Evolutionary conservation across 2,888 invertebrate species (phyloP).

Genomic region (Pachycephus smyrnensis): DNA sequence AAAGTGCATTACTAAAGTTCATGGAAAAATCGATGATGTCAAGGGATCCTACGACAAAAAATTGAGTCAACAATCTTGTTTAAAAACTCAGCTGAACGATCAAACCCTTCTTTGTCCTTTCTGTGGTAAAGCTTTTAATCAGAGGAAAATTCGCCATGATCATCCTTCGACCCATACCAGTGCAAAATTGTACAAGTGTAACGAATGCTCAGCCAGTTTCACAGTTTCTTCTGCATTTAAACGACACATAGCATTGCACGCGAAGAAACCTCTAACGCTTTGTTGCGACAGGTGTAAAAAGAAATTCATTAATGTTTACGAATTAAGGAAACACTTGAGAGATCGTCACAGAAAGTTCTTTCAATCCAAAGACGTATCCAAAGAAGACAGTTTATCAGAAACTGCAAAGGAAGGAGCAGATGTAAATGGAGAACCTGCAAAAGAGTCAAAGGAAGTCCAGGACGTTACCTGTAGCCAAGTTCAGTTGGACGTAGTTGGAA

Average conservation of each 20-base stretch:
- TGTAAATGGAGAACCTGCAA: background rate
- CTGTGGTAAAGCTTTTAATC: conserved; percentile 9
- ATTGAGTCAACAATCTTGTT: too few relatives aligned
- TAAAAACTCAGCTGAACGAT: conserved; percentile 13
- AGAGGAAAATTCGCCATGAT: conserved; percentile 11
- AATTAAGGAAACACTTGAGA: conserved; percentile 14
- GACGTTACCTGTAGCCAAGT: too few relatives aligned
- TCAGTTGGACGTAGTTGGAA: too few relatives aligned
- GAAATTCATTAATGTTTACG: conserved; percentile 13
- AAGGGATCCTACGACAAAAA: background rate
- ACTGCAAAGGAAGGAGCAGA: background rate
- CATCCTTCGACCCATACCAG: conserved; percentile 12
- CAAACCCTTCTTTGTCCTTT: conserved; percentile 6
- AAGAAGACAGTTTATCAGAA: background rate
- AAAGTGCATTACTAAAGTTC: conserved; percentile 6
- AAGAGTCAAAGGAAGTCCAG: background rate
- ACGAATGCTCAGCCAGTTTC: conserved; percentile 8
- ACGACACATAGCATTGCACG: conserved; percentile 12
- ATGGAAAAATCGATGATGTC: conserved; percentile 7
- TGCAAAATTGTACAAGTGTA: conserved; percentile 11
- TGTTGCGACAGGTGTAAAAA: conserved; percentile 12
- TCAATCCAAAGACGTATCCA: background rate
- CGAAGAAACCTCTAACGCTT: conserved; percentile 4
- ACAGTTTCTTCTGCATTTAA: conserved; percentile 6
- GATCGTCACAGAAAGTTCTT: conserved; percentile 5